Evolutionary conservation across 2,113 vertebrate species (phyloP), one percentile per base, ranked within the genome.

Genomic region (Nansenia antarctica): DNA sequence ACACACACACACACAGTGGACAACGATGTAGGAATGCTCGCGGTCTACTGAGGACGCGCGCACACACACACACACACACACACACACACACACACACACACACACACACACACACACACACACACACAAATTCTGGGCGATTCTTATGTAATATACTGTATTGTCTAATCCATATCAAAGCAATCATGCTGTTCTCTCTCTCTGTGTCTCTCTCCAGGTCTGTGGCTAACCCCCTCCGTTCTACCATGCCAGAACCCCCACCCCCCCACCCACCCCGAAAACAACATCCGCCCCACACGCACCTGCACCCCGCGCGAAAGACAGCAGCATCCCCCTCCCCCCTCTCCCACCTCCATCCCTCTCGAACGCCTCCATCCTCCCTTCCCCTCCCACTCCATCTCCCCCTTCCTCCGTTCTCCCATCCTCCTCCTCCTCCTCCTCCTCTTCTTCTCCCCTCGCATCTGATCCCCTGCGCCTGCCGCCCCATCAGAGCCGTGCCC

Each of bases 241-340:
- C 82, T 92, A 91, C 84, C 90, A 93, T 92, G 92, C 90, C 86
- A 91, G 90, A 80, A 77, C 84, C 85, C 89, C 86, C 85, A 88
- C 80, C 79, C 83, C 85, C 82, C 75, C 76, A 82, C 82, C 87
- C 88, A 79, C 29, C 84, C 82, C 88, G 80, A 87, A 65, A 59
- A 69, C 80, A 69, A 59, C 72, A 74, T 74, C 83, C 69, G 71
- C 84, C 87, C 79, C 77, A 70, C 74, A 58, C 69, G 73, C 65
- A 80, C 67, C 74, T 72, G 62, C 76, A 67, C 30, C 68, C 70
- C 0, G 5, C 79, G 29, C 61, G 74, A 55, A 65, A 61, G 80
- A 69, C 83, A 67, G 65, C 77, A 30, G 37, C 9, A 9, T 68
- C 63, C 31, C 32, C 64, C 47, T 26, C 20, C 24, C 22, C 60